Percentiles rank a stretch among this genome's conserved stretches.
phyloP scores from a whole-genome alignment of 2,113 vertebrate species.

The Tragelaphus strepsiceros region DNA sequence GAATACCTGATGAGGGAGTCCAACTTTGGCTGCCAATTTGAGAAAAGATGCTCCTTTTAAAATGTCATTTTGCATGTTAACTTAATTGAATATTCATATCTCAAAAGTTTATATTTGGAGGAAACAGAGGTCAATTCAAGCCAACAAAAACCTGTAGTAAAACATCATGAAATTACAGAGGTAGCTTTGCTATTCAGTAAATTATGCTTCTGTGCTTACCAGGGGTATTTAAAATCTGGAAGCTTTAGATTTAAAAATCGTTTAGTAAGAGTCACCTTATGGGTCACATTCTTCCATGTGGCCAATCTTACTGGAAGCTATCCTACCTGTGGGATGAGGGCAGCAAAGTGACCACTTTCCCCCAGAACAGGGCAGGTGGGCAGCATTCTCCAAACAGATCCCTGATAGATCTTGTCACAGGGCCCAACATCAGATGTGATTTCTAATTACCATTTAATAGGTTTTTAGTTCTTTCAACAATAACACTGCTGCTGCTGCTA shows the following conservation, averaged over 20 bases:
- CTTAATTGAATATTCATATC: neutral
- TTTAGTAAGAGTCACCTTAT: neutral
- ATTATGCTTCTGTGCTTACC: neutral
- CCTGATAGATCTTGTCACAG: fast-evolving
- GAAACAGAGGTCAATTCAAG: neutral
- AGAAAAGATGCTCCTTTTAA: neutral
- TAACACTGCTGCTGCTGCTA: no score
- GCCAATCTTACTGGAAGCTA: neutral
- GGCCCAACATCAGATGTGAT: neutral
- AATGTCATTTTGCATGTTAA: neutral
- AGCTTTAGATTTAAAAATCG: neutral
- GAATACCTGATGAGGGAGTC: no score
- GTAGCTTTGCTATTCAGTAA: neutral
- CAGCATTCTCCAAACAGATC: neutral
- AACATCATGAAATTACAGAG: neutral
- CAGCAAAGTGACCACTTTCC: fast-evolving
- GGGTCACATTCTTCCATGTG: neutral
- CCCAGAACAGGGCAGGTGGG: neutral
- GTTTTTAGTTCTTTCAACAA: neutral
- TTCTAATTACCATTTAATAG: neutral
- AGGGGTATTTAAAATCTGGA: neutral
- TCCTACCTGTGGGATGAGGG: neutral
- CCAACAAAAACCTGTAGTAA: neutral
- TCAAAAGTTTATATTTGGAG: neutral
- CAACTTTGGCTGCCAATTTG: neutral